Evolutionary conservation across 2,888 invertebrate genomes (phyloP).

Genomic region (Trichopoda pennipes): DNA sequence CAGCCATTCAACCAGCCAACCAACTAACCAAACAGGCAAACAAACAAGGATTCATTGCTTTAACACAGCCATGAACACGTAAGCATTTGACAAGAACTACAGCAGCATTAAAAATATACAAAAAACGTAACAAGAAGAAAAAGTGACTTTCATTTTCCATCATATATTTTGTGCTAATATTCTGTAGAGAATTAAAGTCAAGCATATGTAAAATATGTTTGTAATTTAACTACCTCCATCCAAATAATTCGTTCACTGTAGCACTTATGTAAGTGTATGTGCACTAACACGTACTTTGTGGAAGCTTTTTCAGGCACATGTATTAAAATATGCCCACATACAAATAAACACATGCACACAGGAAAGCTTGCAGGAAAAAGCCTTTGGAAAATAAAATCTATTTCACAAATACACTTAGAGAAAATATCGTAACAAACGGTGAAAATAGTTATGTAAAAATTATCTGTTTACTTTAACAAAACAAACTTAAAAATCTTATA

Average conservation of each 20-base stretch:
- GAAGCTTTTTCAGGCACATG: not conserved
- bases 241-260: not conserved
- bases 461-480: too few species aligned
- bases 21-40: slow-evolving; percentile 48
- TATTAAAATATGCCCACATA: not conserved
- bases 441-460: too few species aligned
- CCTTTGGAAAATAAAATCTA: slow-evolving; percentile 9
- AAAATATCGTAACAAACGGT: not conserved
- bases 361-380: not conserved
- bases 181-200: slow-evolving; percentile 68
- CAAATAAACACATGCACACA: not conserved
- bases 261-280: slow-evolving; percentile 8
- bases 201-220: slow-evolving; percentile 64
- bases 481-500: too few species aligned
- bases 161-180: slow-evolving; percentile 70
- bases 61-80: slow-evolving; percentile 6
- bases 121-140: slow-evolving; percentile 24
- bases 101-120: not conserved
- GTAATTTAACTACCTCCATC: slow-evolving; percentile 16
- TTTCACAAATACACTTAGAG: not conserved
- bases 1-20: slow-evolving; percentile 40
- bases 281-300: slow-evolving; percentile 18
- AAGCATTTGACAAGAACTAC: slow-evolving; percentile 12
- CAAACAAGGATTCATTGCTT: slow-evolving; percentile 27
- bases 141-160: slow-evolving; percentile 69